Percentiles rank a stretch among this genome's conserved stretches.
Evolutionary conservation across 1,140 invertebrate genomes (phyloP).

Genomic region (Drosophila busckii): DNA sequence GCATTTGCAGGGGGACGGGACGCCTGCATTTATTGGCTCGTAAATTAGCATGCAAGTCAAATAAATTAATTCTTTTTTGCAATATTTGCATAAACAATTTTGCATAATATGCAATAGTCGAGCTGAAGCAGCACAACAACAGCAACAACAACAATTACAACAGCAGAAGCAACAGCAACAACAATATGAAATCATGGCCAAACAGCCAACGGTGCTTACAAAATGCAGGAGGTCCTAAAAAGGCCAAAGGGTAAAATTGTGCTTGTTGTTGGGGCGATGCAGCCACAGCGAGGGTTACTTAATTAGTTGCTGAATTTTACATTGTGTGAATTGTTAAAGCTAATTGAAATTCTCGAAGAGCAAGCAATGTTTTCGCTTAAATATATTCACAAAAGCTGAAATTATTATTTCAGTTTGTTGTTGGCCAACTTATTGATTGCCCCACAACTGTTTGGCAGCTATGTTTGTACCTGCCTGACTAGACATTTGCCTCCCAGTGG

Average conservation of each 20-base stretch:
- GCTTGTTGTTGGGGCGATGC: slow-evolving; percentile 7
- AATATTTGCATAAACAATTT: slow-evolving; percentile 76
- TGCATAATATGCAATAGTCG: slow-evolving; percentile 71
- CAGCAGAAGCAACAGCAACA: slow-evolving; percentile 11
- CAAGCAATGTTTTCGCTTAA: no score
- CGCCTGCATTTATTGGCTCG: slow-evolving; percentile 66
- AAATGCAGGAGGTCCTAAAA: slow-evolving; percentile 33
- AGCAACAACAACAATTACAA: slow-evolving; percentile 16
- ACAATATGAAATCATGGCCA: slow-evolving; percentile 29
- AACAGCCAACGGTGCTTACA: slow-evolving; percentile 44
- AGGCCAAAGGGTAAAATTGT: slow-evolving; percentile 33
- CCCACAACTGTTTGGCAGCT: background rate
- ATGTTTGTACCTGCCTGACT: slow-evolving; percentile 47
- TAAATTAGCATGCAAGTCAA: slow-evolving; percentile 76
- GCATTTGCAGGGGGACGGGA: background rate
- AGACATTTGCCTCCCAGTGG: slow-evolving; percentile 48
- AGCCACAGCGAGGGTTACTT: slow-evolving; percentile 11
- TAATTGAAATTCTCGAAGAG: background rate
- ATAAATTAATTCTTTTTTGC: slow-evolving; percentile 77
- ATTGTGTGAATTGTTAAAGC: background rate
- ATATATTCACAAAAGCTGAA: no score
- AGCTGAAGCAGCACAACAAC: no score
- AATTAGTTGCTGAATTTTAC: slow-evolving; percentile 2
- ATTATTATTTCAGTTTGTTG: no score
- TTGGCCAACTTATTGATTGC: background rate